A percentile compares a stretch with the other conserved stretches of the same genome.
These are phyloP conservation scores for Galeruca laticollis DNA, from an alignment of 2,888 invertebrate genomes.

Conservation along the genomic window DNA sequence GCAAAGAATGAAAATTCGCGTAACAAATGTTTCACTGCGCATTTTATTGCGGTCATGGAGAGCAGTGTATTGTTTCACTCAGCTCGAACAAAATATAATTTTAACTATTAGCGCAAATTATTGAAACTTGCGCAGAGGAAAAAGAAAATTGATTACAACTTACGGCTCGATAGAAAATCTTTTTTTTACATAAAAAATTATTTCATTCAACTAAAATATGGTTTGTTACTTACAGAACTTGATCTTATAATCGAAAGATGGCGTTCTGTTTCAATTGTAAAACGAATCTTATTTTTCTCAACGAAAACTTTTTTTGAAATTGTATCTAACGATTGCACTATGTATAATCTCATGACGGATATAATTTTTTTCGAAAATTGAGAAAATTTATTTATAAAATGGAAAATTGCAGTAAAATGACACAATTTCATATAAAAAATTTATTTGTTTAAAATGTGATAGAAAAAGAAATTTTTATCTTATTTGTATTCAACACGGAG, in stretches of 20 bases:
- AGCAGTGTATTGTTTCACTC: too few species aligned
- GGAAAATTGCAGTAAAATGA: background rate
- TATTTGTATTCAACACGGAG: too few species aligned
- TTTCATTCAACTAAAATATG: background rate
- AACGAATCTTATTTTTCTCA: constrained; percentile 1
- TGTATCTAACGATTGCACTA: constrained; percentile 13
- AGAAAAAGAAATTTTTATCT: too few species aligned
- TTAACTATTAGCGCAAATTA: background rate
- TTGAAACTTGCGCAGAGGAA: background rate
- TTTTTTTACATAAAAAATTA: background rate
- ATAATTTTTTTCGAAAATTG: background rate
- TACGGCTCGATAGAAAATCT: background rate
- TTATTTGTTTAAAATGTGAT: background rate
- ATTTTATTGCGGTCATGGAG: too few species aligned
- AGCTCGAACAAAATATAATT: too few species aligned
- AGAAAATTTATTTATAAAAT: background rate
- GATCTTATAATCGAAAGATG: background rate
- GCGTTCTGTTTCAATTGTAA: background rate
- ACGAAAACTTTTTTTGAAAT: constrained; percentile 10
- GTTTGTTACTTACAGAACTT: background rate
- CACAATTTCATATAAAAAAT: background rate
- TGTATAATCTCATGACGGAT: background rate
- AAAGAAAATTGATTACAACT: background rate
- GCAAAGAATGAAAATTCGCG: too few species aligned
- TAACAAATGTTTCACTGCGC: too few species aligned